Percentiles rank a stretch among this genome's conserved stretches.
Conservation (phyloP, 2,888 invertebrate species). For the Mythimna vitellina region DNA sequence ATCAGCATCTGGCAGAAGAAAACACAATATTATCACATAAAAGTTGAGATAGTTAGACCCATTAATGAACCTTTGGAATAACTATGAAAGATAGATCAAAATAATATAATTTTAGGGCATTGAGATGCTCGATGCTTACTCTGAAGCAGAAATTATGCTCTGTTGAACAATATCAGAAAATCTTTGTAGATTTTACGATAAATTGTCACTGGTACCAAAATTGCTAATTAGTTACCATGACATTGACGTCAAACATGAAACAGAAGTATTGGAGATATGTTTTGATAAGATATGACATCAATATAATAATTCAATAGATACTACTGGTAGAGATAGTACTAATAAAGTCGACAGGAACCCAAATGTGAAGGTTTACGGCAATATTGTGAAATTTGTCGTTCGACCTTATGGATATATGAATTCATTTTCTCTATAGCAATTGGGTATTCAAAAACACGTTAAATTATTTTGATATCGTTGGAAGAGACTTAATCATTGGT, state of each 20-base stretch:
- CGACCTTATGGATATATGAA: too few species aligned
- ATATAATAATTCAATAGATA: conserved; percentile 15
- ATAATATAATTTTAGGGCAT: not conserved
- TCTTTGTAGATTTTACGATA: not conserved
- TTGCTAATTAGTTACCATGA: conserved; percentile 20
- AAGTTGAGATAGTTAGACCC: not conserved
- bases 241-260: conserved; percentile 27
- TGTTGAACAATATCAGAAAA: not conserved
- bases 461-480: not conserved
- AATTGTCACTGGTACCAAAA: not conserved
- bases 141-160: not conserved
- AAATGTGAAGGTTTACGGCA: not conserved
- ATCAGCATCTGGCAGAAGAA: conserved; percentile 93
- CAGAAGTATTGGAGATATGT: conserved; percentile 9
- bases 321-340: not conserved
- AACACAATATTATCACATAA: not conserved
- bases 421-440: too few species aligned
- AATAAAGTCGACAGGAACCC: not conserved
- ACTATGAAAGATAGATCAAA: not conserved
- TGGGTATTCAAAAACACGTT: too few species aligned
- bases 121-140: not conserved
- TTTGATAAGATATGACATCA: conserved; percentile 40
- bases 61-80: not conserved
- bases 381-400: too few species aligned
- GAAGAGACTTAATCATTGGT: not conserved